Percentiles rank a stretch among this genome's conserved stretches.
Conservation (phyloP, 2,888 invertebrate genomes). For the Tromatobia lineatoria region DNA sequence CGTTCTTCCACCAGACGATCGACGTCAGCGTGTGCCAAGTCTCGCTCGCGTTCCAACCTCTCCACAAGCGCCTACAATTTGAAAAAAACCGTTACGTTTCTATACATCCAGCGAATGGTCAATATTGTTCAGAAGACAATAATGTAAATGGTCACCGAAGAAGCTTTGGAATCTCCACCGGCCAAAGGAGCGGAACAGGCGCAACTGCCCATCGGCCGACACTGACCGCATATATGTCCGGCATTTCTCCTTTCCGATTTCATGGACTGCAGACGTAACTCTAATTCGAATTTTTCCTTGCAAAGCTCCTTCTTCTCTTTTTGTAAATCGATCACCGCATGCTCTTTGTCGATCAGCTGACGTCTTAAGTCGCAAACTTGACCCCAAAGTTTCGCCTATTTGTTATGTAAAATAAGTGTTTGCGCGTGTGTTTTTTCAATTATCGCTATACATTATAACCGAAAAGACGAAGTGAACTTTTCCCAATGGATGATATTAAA, state of each 20-base stretch:
- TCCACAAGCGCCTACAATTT: constrained; percentile 82
- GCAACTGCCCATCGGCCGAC: constrained; percentile 70
- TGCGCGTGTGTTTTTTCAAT: neutral
- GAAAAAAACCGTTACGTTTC: neutral
- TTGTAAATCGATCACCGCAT: constrained; percentile 83
- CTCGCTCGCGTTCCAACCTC: constrained; percentile 87
- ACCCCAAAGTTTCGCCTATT: constrained; percentile 73
- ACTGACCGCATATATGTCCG: constrained; percentile 75
- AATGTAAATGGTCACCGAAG: constrained; percentile 68
- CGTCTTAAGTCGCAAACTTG: constrained; percentile 79
- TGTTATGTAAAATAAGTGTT: constrained; percentile 5
- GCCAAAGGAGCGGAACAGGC: constrained; percentile 67
- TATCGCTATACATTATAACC: constrained; percentile 11
- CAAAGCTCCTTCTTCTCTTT: constrained; percentile 84
- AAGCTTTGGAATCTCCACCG: constrained; percentile 68
- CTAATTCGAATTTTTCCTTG: constrained; percentile 85
- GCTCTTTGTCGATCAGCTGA: constrained; percentile 85
- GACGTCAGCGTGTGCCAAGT: constrained; percentile 87
- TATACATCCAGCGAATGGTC: neutral
- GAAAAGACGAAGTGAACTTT: neutral
- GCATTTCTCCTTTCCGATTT: constrained; percentile 73
- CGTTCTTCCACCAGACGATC: constrained; percentile 88
- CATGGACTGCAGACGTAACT: constrained; percentile 82
- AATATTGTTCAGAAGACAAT: neutral
- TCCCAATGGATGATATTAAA: neutral